These are phyloP conservation scores for Tadarida brasiliensis DNA, from an alignment of 2,797 vertebrate species.

Conservation along the genomic window DNA sequence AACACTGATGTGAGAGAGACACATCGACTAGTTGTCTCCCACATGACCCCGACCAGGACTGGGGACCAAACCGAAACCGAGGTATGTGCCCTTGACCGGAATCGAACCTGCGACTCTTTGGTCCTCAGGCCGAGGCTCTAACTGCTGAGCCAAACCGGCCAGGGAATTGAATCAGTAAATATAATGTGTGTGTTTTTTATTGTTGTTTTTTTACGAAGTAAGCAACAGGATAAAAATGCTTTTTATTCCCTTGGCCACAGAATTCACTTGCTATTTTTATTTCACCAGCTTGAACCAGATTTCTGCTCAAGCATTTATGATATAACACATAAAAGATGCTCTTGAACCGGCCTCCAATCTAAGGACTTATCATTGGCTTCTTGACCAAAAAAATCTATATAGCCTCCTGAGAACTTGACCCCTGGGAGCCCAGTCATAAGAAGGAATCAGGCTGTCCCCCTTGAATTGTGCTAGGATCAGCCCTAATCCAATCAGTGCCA, in stretches of 20 bases:
- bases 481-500: background rate
- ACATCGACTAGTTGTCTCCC: too few species aligned
- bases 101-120: too few species aligned
- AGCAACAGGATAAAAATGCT: background rate
- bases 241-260: background rate
- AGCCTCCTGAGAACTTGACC: background rate
- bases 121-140: too few species aligned
- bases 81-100: too few species aligned
- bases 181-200: background rate
- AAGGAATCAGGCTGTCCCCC: background rate
- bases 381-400: background rate
- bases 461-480: background rate
- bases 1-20: too few species aligned
- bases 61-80: too few species aligned
- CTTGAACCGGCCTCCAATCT: background rate
- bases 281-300: conserved; percentile 26
- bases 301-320: conserved; percentile 50
- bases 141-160: too few species aligned
- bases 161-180: background rate
- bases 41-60: too few species aligned
- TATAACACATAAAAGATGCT: background rate
- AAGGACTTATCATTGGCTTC: conserved; percentile 21
- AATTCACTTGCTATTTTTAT: conserved; percentile 25
- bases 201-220: conserved; percentile 7
- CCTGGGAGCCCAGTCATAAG: background rate